These are phyloP conservation scores for Cotesia chilonis DNA, from an alignment of 1,140 invertebrate genomes.

Conservation along the genomic window DNA sequence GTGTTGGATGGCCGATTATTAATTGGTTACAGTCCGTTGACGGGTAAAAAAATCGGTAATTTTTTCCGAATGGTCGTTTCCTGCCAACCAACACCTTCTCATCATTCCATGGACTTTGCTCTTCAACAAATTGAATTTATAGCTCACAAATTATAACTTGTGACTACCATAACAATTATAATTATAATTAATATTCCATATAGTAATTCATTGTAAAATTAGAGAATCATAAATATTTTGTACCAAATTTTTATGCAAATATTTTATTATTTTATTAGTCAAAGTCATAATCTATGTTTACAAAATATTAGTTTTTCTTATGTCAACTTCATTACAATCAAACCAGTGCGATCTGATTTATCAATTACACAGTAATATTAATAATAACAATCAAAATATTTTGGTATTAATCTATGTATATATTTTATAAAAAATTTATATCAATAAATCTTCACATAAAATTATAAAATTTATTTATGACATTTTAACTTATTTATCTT, in stretches of 20 bases:
- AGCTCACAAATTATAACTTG: slow-evolving; percentile 62
- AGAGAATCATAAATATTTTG: no score
- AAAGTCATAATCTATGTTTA: no score
- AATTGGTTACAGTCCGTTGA: slow-evolving; percentile 86
- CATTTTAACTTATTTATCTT: no score
- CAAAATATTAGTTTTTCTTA: not conserved
- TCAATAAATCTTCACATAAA: no score
- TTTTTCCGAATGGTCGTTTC: slow-evolving; percentile 90
- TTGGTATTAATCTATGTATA: no score
- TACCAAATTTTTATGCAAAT: no score
- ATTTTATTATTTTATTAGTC: not conserved
- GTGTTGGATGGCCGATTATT: slow-evolving; percentile 80
- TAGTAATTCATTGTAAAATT: no score
- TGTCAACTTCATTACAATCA: not conserved
- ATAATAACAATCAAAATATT: no score
- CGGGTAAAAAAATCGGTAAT: slow-evolving; percentile 73
- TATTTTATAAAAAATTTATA: no score
- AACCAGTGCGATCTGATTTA: not conserved
- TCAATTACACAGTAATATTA: not conserved
- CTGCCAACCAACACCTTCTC: slow-evolving; percentile 75
- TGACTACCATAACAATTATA: not conserved
- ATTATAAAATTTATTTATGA: no score
- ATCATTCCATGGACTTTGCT: slow-evolving; percentile 71
- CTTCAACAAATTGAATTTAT: slow-evolving; percentile 70
- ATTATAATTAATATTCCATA: not conserved